phyloP scores from a whole-genome alignment of 2,888 invertebrate species.

The Vanessa cardui region DNA sequence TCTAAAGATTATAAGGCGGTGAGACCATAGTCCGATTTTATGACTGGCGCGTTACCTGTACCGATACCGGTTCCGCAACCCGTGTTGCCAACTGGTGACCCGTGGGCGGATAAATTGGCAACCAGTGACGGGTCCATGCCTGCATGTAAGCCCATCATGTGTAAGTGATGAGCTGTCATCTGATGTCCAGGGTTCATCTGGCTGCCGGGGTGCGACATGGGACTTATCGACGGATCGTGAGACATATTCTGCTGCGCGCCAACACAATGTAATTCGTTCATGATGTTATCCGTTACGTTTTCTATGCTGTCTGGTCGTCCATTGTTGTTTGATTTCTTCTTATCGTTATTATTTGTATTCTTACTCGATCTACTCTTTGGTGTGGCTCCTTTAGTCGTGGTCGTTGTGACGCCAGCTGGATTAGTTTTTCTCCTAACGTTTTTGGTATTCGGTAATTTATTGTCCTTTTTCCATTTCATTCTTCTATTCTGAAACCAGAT shows the following conservation, averaged over 20 bases:
- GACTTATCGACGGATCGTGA: conserved; percentile 78
- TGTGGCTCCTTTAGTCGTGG: conserved; percentile 80
- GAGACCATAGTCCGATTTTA: conserved; percentile 94
- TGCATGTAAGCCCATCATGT: conserved; percentile 77
- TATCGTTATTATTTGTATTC: conserved; percentile 81
- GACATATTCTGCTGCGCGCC: conserved; percentile 77
- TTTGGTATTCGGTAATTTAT: conserved; percentile 93
- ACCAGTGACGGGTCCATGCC: conserved; percentile 78
- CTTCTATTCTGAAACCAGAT: conserved; percentile 94
- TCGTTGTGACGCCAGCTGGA: conserved; percentile 87
- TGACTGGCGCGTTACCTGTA: conserved; percentile 81
- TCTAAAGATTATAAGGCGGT: conserved; percentile 86
- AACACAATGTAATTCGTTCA: conserved; percentile 83
- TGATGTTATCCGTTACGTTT: conserved; percentile 84
- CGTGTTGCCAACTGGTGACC: conserved; percentile 80
- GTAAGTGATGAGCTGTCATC: conserved; percentile 79
- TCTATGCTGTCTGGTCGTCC: conserved; percentile 85
- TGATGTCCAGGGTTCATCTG: conserved; percentile 80
- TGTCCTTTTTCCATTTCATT: conserved; percentile 91
- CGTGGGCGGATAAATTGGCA: conserved; percentile 76
- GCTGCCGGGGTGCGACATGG: conserved; percentile 74
- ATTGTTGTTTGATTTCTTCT: conserved; percentile 79
- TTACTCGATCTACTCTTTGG: conserved; percentile 86
- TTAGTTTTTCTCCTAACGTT: conserved; percentile 89
- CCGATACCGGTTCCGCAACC: conserved; percentile 74